Conservation (phyloP, 2,888 invertebrate genomes). For the Pseudoips prasinana region DNA sequence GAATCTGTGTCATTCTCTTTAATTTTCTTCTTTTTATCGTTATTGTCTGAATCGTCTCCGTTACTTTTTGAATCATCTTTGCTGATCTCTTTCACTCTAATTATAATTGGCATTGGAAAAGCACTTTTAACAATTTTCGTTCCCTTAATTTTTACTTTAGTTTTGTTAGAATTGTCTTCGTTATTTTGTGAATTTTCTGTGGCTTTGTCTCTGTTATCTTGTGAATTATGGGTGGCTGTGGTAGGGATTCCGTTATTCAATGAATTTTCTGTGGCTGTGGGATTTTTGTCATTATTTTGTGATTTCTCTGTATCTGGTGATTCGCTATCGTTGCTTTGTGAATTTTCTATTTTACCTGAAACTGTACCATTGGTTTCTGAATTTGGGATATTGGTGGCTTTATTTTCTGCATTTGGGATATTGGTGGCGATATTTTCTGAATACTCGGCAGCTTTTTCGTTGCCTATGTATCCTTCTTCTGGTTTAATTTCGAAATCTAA, state of each 20-base stretch:
- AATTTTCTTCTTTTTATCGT: conserved; percentile 4
- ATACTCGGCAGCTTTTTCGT: conserved; percentile 49
- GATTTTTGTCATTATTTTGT: no score
- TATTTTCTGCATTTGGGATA: conserved; percentile 6
- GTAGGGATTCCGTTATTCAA: no score
- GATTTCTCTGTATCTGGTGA: no score
- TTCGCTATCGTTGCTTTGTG: neutral
- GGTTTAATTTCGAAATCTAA: conserved; percentile 63
- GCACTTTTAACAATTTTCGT: no score
- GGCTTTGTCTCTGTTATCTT: neutral
- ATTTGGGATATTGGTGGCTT: conserved; percentile 1
- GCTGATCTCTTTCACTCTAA: neutral
- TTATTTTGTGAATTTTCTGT: no score
- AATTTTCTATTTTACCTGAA: conserved; percentile 5
- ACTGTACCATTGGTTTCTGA: no score
- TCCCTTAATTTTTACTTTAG: neutral
- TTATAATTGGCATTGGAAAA: no score
- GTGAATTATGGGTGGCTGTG: no score
- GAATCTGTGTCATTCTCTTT: conserved; percentile 17
- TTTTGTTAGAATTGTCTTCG: neutral
- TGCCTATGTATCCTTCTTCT: conserved; percentile 70
- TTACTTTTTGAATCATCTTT: conserved; percentile 10
- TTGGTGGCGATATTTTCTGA: conserved; percentile 7
- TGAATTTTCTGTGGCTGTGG: no score
- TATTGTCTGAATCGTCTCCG: conserved; percentile 5